Evolutionary conservation across 2,797 vertebrate genomes (phyloP).

Genomic region (Aeoliscus strigatus): DNA sequence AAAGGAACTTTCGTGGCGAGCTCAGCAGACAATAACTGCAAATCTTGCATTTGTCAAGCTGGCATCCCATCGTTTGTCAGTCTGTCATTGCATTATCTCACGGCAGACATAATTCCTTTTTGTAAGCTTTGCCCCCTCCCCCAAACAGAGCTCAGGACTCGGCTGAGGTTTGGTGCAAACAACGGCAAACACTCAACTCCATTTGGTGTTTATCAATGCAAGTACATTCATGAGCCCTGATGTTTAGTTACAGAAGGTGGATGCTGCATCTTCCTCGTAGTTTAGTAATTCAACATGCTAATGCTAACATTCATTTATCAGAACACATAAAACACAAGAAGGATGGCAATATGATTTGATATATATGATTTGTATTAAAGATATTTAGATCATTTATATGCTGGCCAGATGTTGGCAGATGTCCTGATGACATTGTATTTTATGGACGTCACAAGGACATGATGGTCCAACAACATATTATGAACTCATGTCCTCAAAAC

Average conservation of each 20-base stretch:
- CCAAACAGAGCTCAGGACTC: slow-evolving; percentile 12
- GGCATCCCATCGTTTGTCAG: slow-evolving; percentile 17
- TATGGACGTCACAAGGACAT: too few species aligned
- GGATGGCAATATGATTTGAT: background rate
- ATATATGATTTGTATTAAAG: background rate
- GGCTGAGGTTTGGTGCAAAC: slow-evolving; percentile 16
- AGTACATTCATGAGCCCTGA: too few species aligned
- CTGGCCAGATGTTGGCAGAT: background rate
- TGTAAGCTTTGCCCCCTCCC: slow-evolving; percentile 23
- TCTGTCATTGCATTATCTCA: slow-evolving; percentile 20
- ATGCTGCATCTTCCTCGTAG: too few species aligned
- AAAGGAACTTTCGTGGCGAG: slow-evolving; percentile 18
- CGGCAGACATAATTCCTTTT: slow-evolving; percentile 21
- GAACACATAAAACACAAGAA: background rate
- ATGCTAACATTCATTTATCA: too few species aligned
- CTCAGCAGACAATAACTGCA: slow-evolving; percentile 16
- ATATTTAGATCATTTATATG: background rate
- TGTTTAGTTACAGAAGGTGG: too few species aligned
- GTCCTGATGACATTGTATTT: background rate
- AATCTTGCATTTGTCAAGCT: slow-evolving; percentile 19
- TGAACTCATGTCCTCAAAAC: too few species aligned
- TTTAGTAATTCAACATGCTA: too few species aligned
- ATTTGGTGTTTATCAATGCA: background rate
- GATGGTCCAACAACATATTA: too few species aligned
- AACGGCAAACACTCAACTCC: slow-evolving; percentile 11